Conservation (phyloP, 53 echinoderm and acorn worm species). For the Apostichopus leukothele region DNA sequence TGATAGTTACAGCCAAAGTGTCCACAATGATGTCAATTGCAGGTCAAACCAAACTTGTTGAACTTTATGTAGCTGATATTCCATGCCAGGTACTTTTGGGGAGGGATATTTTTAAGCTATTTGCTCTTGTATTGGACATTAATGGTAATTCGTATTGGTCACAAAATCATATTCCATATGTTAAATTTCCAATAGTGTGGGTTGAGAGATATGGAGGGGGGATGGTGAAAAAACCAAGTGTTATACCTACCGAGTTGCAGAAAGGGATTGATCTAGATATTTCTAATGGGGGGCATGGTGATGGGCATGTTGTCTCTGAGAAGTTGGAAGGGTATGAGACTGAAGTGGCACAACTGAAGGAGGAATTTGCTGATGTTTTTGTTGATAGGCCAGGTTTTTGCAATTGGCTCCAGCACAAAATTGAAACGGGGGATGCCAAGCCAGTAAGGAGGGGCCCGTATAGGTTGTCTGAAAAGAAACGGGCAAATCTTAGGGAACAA, state of each 20-base stretch:
- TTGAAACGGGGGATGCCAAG: background rate
- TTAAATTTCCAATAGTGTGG: conserved; percentile 25
- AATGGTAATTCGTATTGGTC: conserved; percentile 27
- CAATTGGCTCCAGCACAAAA: background rate
- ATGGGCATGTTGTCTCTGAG: background rate
- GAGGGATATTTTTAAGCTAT: background rate
- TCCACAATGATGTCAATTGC: background rate
- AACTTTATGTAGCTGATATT: conserved; percentile 8
- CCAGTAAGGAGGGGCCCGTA: conserved; percentile 3
- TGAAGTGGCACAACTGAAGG: background rate
- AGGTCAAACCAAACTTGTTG: background rate
- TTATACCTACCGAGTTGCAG: background rate
- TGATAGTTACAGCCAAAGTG: background rate
- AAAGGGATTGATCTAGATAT: background rate
- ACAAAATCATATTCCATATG: background rate
- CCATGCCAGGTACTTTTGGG: background rate
- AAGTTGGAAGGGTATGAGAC: background rate
- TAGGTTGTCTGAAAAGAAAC: background rate
- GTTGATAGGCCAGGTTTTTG: background rate
- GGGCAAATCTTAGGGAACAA: too few relatives aligned
- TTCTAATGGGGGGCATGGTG: background rate
- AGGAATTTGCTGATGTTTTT: conserved; percentile 5
- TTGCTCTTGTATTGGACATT: conserved; percentile 20
- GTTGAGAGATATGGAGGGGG: background rate
- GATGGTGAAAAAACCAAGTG: background rate